Evolutionary conservation across 1,140 invertebrate species (phyloP).

Genomic region (Mycetomoellerius zeteki): DNA sequence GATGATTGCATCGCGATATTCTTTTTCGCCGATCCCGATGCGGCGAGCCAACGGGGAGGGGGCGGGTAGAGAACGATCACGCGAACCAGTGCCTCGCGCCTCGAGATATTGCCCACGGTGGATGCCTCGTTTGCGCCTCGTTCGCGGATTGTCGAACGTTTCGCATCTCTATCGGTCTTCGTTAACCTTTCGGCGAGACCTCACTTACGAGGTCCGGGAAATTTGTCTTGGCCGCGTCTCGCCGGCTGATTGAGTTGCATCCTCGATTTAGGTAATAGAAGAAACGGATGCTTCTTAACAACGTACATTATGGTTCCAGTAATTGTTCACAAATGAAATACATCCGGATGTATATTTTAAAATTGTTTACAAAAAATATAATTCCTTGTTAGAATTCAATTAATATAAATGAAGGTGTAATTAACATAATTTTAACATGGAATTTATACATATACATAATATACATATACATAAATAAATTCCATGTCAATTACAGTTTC

Average conservation of each 20-base stretch:
- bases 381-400: not conserved
- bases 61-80: slow-evolving; percentile 19
- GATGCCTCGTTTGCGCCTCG: slow-evolving; percentile 54
- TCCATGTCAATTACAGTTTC: too few relatives aligned
- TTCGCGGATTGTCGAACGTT: slow-evolving; percentile 55
- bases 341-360: not conserved
- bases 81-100: slow-evolving; percentile 35
- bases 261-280: slow-evolving; percentile 15
- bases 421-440: not conserved
- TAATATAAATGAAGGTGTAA: not conserved
- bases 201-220: slow-evolving; percentile 7
- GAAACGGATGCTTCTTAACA: not conserved
- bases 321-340: not conserved
- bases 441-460: not conserved
- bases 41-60: not conserved
- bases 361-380: not conserved
- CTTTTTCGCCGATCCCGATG: slow-evolving; percentile 29
- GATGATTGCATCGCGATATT: slow-evolving; percentile 75
- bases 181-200: slow-evolving; percentile 57
- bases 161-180: slow-evolving; percentile 61
- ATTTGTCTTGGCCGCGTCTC: slow-evolving; percentile 44
- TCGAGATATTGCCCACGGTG: slow-evolving; percentile 10
- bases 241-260: slow-evolving; percentile 26
- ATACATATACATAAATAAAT: too few relatives aligned
- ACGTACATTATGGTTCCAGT: not conserved